These are phyloP conservation scores for Suillia variegata DNA, from an alignment of 2,888 invertebrate species.

Conservation along the genomic window DNA sequence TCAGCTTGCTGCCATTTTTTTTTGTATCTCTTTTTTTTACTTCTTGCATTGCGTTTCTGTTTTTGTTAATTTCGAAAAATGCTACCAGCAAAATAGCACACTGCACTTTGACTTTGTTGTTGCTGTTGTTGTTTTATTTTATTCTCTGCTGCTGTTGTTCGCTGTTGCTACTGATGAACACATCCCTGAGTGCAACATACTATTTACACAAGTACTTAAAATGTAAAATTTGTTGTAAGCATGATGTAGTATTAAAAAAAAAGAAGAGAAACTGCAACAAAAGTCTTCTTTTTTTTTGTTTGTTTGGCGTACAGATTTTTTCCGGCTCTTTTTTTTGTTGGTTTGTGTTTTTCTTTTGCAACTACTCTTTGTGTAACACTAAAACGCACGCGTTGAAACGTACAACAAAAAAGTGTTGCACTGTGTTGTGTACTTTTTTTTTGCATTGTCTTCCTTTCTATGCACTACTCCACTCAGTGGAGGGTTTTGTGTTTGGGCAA, in stretches of 20 bases:
- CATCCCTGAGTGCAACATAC: background rate
- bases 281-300: background rate
- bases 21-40: background rate
- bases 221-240: background rate
- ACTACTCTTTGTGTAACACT: background rate
- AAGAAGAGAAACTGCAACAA: background rate
- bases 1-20: too few relatives aligned
- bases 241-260: background rate
- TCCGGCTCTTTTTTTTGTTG: too few relatives aligned
- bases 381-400: slow-evolving; percentile 5
- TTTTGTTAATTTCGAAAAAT: too few relatives aligned
- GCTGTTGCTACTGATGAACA: background rate
- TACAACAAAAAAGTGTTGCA: background rate
- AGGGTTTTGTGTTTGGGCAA: too few relatives aligned
- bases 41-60: background rate
- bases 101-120: slow-evolving; percentile 10
- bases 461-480: background rate
- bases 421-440: background rate
- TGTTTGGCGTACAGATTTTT: too few relatives aligned
- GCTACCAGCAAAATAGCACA: slow-evolving; percentile 4
- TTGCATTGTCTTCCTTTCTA: background rate
- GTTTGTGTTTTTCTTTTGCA: background rate
- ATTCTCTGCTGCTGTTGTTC: background rate
- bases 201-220: slow-evolving; percentile 5
- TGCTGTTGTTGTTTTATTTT: background rate